Evolutionary conservation across 1,140 invertebrate genomes (phyloP), one percentile per base, ranked within the genome.

Genomic region (Lineus longissimus): DNA sequence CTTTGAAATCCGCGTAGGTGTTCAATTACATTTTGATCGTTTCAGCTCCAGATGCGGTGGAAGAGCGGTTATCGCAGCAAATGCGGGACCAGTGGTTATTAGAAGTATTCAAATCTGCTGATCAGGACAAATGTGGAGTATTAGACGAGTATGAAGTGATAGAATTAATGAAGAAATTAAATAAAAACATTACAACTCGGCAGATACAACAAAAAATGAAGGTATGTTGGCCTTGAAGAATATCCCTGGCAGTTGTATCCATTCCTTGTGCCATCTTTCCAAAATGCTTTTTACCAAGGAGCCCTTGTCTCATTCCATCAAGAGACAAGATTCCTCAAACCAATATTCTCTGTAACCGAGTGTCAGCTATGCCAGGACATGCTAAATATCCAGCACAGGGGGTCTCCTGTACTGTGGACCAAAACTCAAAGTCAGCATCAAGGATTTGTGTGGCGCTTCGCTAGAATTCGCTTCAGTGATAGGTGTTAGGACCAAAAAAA

Each of bases 181-280:
- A 86, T 70, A 77, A 70, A 55, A 80, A 84, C 59, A 74, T 87
- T 19, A 77, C 80, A 36, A 77, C 81, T 25, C 71, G 76, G 17
- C 73, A 85, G 61, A 81, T 88, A 25, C 82, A 80, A 58, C 84
- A 86, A 63, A 85, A 85, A 73, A 75, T 87, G 6, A 85, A 86
- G 76, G 85, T 84, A 72, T 59, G 72, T 70, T 4, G 4, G 4
- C 33, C 15, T 15, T 36, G 33, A 36, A 7, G 15, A 7, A 25
- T 9, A 61, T 6, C 9, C n/a, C 11, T 63, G 7, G 13, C 45
- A 11, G 11, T 4, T 60, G 29, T 2, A n/a, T 7, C 55, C 19
- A 7, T 62, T 62, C 29, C 7, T 51, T 4, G 31, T 25, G 2
- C 17, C 4, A 27, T 56, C 31, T 31, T 31, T 22, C 15, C n/a